phyloP scores from a whole-genome alignment of 1,140 invertebrate species.

The Saccostrea cuccullata region DNA sequence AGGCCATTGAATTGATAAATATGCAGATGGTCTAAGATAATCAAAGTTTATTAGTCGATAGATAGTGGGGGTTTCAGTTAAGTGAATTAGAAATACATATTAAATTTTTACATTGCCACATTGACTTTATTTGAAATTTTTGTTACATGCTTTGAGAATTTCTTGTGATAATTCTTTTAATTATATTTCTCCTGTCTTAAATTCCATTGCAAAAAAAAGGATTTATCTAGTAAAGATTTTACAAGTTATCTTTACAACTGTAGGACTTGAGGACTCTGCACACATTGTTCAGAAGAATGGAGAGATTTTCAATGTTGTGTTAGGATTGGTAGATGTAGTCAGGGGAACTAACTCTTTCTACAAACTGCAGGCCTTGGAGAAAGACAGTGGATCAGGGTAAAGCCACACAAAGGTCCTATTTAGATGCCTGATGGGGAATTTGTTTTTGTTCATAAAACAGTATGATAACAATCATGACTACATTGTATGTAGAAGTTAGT shows the following conservation, averaged over 20 bases:
- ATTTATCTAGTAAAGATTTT: not conserved
- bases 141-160: not conserved
- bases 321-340: slow-evolving; percentile 91
- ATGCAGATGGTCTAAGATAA: no score
- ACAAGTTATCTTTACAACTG: no score
- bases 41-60: no score
- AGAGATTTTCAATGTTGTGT: slow-evolving; percentile 86
- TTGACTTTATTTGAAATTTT: not conserved
- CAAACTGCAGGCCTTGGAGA: slow-evolving; percentile 93
- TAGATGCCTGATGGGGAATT: no score
- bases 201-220: not conserved
- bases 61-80: no score
- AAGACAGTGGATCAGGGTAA: slow-evolving; percentile 84
- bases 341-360: slow-evolving; percentile 95
- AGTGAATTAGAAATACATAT: no score
- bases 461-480: no score
- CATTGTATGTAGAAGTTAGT: no score
- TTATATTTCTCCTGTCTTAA: not conserved
- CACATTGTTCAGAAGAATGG: slow-evolving; percentile 86
- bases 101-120: no score
- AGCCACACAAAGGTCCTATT: not conserved
- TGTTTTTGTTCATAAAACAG: no score
- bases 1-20: no score
- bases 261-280: slow-evolving; percentile 85
- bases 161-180: not conserved